These are phyloP conservation scores for Rotaria sp. DNA, from an alignment of 2,888 invertebrate species.

Conservation along the genomic window DNA sequence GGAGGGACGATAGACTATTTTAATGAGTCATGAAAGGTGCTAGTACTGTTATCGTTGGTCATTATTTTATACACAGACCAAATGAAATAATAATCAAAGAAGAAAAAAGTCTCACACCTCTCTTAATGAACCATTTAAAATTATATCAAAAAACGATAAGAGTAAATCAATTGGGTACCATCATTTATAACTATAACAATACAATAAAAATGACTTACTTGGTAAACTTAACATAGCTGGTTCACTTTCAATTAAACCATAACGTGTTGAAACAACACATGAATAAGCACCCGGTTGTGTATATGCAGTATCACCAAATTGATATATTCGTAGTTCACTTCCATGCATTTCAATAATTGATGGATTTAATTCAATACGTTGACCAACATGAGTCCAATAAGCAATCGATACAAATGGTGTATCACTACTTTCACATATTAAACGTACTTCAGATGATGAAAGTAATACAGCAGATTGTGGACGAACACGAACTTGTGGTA, in stretches of 20 bases:
- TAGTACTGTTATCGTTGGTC: background rate
- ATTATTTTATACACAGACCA: background rate
- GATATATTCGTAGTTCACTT: constrained; percentile 23
- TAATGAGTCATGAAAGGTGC: constrained; percentile 17
- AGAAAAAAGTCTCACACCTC: background rate
- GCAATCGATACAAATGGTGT: background rate
- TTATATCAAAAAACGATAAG: background rate
- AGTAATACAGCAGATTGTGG: background rate
- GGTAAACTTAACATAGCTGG: constrained; percentile 17
- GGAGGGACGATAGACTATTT: constrained; percentile 15
- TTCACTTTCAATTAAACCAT: constrained; percentile 7
- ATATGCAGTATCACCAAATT: constrained; percentile 29
- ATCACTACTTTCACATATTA: constrained; percentile 19
- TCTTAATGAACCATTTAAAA: background rate
- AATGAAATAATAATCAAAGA: constrained; percentile 6
- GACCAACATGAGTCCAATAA: constrained; percentile 14
- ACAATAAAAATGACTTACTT: background rate
- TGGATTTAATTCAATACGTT: constrained; percentile 22
- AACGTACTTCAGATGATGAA: constrained; percentile 20
- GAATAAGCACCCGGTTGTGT: constrained; percentile 23
- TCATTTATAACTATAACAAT: background rate
- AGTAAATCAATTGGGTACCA: background rate
- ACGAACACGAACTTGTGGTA: constrained; percentile 11
- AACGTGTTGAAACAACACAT: constrained; percentile 13
- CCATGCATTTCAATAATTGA: background rate